Percentiles rank a stretch among this genome's conserved stretches.
Evolutionary conservation across 2,888 invertebrate species (phyloP).

Genomic region (Bimastos eiseni): DNA sequence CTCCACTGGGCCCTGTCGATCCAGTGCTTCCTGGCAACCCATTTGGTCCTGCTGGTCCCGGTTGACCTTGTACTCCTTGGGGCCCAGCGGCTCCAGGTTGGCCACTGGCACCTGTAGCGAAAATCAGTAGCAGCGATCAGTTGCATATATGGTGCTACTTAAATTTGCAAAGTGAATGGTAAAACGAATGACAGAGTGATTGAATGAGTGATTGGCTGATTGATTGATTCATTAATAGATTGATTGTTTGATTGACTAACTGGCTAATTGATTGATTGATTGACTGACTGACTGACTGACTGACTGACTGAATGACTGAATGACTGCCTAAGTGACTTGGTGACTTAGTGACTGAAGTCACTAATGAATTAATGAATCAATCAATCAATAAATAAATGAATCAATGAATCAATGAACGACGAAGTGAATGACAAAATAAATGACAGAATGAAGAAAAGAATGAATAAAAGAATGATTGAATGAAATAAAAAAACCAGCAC

Average conservation of each 20-base stretch:
- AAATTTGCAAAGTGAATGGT: background rate
- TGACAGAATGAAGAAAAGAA: background rate
- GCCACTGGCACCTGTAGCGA: background rate
- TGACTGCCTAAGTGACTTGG: too few relatives aligned
- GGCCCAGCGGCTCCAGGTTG: background rate
- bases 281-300: too few relatives aligned
- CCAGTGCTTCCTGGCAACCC: conserved; percentile 7
- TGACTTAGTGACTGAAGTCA: background rate
- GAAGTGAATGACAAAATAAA: background rate
- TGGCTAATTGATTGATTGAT: too few relatives aligned
- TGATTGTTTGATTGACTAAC: too few relatives aligned
- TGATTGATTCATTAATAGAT: too few relatives aligned
- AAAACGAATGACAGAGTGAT: too few relatives aligned
- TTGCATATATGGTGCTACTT: background rate
- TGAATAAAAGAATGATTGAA: background rate
- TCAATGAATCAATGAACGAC: background rate
- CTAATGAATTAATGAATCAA: background rate
- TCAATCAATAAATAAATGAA: background rate
- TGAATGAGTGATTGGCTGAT: too few relatives aligned
- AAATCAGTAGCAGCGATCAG: background rate
- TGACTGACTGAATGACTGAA: background rate
- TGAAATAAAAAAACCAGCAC: background rate
- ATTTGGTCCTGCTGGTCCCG: background rate
- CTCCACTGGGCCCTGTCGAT: background rate
- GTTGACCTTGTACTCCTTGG: background rate